Percentiles rank a stretch among this genome's conserved stretches.
These are phyloP conservation scores for Chaetogeoica ovagalla DNA, from an alignment of 2,888 invertebrate genomes.

Conservation along the genomic window DNA sequence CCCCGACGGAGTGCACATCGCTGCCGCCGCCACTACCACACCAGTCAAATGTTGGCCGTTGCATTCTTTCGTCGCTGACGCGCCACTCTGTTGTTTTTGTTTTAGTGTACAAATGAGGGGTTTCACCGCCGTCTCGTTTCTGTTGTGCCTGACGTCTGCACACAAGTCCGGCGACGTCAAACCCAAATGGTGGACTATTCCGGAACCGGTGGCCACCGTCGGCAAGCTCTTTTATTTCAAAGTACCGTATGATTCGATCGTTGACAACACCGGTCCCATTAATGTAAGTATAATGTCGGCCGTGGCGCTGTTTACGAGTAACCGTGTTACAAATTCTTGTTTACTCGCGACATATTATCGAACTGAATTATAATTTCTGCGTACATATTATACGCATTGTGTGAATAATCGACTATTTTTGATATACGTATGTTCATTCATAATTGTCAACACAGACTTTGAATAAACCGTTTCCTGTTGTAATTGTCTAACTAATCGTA, in stretches of 20 bases:
- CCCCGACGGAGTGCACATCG: background rate
- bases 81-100: background rate
- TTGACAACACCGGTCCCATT: constrained; percentile 29
- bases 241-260: constrained; percentile 63
- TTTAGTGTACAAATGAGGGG: constrained; percentile 44
- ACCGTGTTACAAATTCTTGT: no score
- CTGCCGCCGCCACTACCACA: background rate
- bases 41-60: background rate
- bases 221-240: constrained; percentile 75
- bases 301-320: no score
- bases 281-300: constrained; percentile 17
- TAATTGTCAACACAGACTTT: no score
- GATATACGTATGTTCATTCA: no score
- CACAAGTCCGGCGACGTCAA: constrained; percentile 57
- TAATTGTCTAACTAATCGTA: no score
- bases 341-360: no score
- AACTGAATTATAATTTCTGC: no score
- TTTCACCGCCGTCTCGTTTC: background rate
- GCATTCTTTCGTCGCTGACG: background rate
- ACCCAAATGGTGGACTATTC: constrained; percentile 62
- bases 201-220: constrained; percentile 70
- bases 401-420: no score
- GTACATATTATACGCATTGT: no score
- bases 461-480: no score
- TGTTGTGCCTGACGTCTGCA: constrained; percentile 32